Evolutionary conservation across 2,797 vertebrate species (phyloP).

Genomic region (Anabacerthia variegaticeps): DNA sequence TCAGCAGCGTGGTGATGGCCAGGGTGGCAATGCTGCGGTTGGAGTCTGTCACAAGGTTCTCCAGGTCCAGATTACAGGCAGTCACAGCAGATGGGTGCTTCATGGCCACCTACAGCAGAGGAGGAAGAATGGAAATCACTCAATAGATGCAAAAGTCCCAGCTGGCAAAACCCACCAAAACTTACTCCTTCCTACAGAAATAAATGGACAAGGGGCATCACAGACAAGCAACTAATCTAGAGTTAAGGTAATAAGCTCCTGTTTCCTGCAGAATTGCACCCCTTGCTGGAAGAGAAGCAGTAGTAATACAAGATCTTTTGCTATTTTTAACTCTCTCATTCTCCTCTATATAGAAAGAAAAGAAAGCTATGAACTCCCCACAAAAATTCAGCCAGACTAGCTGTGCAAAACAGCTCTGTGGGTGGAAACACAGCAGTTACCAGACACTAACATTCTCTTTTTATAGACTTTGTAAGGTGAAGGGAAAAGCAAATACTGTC

Average conservation of each 20-base stretch:
- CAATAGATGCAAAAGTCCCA: background rate
- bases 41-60: slow-evolving; percentile 83
- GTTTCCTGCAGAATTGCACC: background rate
- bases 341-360: background rate
- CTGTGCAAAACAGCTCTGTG: background rate
- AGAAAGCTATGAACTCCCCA: background rate
- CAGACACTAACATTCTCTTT: background rate
- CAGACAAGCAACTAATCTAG: background rate
- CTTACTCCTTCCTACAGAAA: background rate
- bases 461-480: background rate
- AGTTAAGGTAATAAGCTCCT: background rate
- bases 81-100: slow-evolving; percentile 84
- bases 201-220: background rate
- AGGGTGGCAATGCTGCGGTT: slow-evolving; percentile 84
- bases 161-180: background rate
- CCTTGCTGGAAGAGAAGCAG: background rate
- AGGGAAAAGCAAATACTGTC: background rate
- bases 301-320: background rate
- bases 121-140: background rate
- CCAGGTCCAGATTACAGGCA: slow-evolving; percentile 83
- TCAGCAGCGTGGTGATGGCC: slow-evolving; percentile 83
- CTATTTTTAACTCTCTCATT: background rate
- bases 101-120: slow-evolving; percentile 79
- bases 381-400: background rate
- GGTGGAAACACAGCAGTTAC: background rate